Evolutionary conservation across 1,140 invertebrate species (phyloP).

Genomic region (Drosophila athabasca): DNA sequence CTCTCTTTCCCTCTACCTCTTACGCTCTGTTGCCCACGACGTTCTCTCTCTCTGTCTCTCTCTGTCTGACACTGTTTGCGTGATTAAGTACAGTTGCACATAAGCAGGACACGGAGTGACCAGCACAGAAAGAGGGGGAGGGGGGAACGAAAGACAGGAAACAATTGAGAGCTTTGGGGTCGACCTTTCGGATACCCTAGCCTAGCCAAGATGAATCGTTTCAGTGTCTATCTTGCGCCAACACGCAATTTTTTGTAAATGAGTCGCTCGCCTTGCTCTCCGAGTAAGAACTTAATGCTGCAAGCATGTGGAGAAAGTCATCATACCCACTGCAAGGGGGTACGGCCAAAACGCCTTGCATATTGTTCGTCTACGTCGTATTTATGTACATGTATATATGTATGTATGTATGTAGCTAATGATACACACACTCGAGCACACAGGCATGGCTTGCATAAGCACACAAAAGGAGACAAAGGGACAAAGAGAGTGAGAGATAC

Average conservation of each 20-base stretch:
- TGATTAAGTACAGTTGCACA: conserved; percentile 6
- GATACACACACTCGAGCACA: conserved; percentile 23
- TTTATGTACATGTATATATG: too few relatives aligned
- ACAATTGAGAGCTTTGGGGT: too few relatives aligned
- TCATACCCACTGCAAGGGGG: conserved; percentile 3
- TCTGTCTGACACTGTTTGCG: conserved; percentile 19
- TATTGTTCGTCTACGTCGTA: conserved; percentile 27
- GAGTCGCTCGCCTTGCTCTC: too few relatives aligned
- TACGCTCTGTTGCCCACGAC: background rate
- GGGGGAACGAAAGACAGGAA: too few relatives aligned
- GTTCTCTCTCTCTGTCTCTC: conserved; percentile 4
- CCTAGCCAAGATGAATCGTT: too few relatives aligned
- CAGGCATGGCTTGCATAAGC: background rate
- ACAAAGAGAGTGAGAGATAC: conserved; percentile 1
- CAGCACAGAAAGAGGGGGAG: too few relatives aligned
- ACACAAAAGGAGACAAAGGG: conserved; percentile 1
- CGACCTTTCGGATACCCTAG: too few relatives aligned
- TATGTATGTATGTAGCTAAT: conserved; percentile 26
- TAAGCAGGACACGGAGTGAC: too few relatives aligned
- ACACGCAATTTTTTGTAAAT: too few relatives aligned
- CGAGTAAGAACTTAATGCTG: background rate
- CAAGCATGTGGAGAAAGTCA: background rate
- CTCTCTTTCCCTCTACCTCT: background rate
- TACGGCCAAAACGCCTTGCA: conserved; percentile 18
- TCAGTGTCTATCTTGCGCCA: too few relatives aligned